A percentile compares a stretch with the other conserved stretches of the same genome.
These are phyloP conservation scores for Drosophila nigrodunni DNA, from an alignment of 1,140 invertebrate species.

Conservation along the genomic window DNA sequence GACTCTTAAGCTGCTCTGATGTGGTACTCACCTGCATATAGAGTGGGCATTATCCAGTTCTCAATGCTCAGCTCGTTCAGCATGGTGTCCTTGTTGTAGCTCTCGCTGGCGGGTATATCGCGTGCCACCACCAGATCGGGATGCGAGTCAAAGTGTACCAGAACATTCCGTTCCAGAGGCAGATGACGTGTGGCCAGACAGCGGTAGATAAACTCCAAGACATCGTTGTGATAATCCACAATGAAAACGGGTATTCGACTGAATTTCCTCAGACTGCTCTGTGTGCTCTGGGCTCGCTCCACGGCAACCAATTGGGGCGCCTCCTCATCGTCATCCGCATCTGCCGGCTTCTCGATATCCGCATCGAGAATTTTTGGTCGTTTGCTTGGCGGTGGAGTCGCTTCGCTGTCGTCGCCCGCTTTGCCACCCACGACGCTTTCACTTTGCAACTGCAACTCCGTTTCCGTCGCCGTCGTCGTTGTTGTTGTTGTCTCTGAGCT, in stretches of 20 bases:
- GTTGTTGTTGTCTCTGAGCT: slow-evolving; percentile 47
- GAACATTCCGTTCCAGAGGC: slow-evolving; percentile 89
- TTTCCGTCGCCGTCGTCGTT: background rate
- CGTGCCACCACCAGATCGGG: slow-evolving; percentile 94
- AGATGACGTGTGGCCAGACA: slow-evolving; percentile 93
- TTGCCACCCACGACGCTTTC: slow-evolving; percentile 59
- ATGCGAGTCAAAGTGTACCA: slow-evolving; percentile 96
- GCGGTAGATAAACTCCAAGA: slow-evolving; percentile 91
- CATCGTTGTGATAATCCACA: slow-evolving; percentile 92
- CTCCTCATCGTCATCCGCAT: slow-evolving; percentile 28
- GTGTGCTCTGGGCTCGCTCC: slow-evolving; percentile 54
- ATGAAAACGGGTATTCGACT: slow-evolving; percentile 89
- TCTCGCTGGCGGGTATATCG: slow-evolving; percentile 71
- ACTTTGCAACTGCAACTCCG: slow-evolving; percentile 54
- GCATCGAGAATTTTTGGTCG: slow-evolving; percentile 47
- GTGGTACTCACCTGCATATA: slow-evolving; percentile 88
- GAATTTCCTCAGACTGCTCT: slow-evolving; percentile 82
- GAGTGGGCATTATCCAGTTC: slow-evolving; percentile 95
- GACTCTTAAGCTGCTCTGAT: background rate
- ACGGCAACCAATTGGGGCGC: slow-evolving; percentile 43
- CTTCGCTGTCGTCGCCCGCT: slow-evolving; percentile 34
- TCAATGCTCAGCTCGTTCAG: slow-evolving; percentile 91
- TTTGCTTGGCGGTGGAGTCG: slow-evolving; percentile 62
- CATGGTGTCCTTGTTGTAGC: slow-evolving; percentile 85
- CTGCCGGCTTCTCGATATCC: slow-evolving; percentile 9